Base-by-base conservation (phyloP, 2,113 vertebrate species). In the Sula dactylatra region DNA sequence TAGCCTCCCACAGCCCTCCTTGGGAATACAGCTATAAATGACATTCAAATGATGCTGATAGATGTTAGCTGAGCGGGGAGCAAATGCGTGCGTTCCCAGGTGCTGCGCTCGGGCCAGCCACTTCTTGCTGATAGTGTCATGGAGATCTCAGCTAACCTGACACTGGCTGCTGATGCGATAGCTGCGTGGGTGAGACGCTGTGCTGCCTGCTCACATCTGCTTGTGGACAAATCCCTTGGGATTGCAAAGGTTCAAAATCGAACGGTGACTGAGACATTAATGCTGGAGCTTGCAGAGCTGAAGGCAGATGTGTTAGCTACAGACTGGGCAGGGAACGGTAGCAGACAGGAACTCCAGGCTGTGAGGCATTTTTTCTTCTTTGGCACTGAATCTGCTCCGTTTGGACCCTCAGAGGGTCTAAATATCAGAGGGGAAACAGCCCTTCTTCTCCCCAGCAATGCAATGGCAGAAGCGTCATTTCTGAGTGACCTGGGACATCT, bases 1-100 rank as follows among this genome's bases (percentile, higher is more conserved):
- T 92, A 86, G 86, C 93, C 88, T 95, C 97, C 95, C 94, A 91
- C 94, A 95, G 83, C 86, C 94, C 61, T 91, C 94, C 16, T 82
- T 89, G 90, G 93, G 92, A 96, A 94, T 96, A 91, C 36, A 82
- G 88, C 94, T 87, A 78, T 88, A 94, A 96, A 96, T 94, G 97
- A 95, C 89, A 92, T 94, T 87, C 73, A 81, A 65, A 91, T 93
- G 81, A 87, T 92, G 88, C 83, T 92, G 91, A 96, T 94, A 67
- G 94, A 94, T 96, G 88, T 42, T 42, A 69, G 84, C 82, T 32
- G 86, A 95, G 92, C 13, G 5, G 72, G 61, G 87, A 96, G 82
- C 58, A 56, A 82, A 42, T 0, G 9, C 0, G 6, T 15, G 36
- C 4, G 1, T 18, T 73, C 17, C 71, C 0, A n/a, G 0, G 40